Base-by-base conservation (phyloP, 2,797 vertebrate genomes). In the Hydrocynus forskahlii region DNA sequence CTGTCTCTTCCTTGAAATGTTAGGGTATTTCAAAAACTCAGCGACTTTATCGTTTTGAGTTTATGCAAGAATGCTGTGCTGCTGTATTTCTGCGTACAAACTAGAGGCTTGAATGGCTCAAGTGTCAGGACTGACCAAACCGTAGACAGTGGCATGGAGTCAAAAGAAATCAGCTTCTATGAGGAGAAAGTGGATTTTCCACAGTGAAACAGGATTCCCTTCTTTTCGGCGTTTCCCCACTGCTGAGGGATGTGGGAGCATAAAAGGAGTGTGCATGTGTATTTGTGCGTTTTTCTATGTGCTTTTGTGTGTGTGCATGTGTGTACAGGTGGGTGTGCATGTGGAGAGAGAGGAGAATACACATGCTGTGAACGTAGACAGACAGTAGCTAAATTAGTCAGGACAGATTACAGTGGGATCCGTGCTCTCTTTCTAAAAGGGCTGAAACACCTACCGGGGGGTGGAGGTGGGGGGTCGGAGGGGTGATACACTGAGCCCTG, bases 361-460 rank as follows among this genome's bases (percentile, higher is more conserved):
- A 78, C 83, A 82, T 81, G 83, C 83, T 78, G 76, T 5, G 48
- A 75, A 69, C 70, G 35, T 64, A 83, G 79, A 82, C 81, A 85
- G 81, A 82, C 86, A 84, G 74, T 66, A 80, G 59, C 84, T 80
- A 84, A 85, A 87, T 87, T 83, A 81, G 84, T 82, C 68, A 60
- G 76, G 86, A 85, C 81, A 84, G 79, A 83, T 85, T 79, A 85
- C 80, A 70, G 60, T 75, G 71, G 77, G 83, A 75, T 85, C 68
- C 70, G 23, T 52, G 76, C 79, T 72, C 75, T 71, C 76, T 75
- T 77, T 83, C 75, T 64, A 80, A 73, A 66, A 12, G 64, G 72
- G 50, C 70, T n/a, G 60, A 70, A 75, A 67, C 35, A 82, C 78
- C 80, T 76, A 70, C 55, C n/a, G 78, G 54, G 57, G 54, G 69